phyloP scores from a whole-genome alignment of 2,113 vertebrate species.

The Macquaria australasica region DNA sequence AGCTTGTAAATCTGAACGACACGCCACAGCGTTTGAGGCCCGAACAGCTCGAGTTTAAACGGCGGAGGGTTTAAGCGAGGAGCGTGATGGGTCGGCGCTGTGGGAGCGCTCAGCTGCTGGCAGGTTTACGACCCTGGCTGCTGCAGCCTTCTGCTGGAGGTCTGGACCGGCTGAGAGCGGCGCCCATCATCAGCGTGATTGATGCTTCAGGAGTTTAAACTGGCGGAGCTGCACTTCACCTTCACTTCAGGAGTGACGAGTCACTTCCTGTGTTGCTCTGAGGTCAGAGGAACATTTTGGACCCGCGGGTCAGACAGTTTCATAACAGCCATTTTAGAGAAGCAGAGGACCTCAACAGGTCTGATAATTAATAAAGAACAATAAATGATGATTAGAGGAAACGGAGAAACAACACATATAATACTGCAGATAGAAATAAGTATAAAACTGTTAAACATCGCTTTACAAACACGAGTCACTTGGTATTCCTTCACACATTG shows the following conservation, averaged over 20 bases:
- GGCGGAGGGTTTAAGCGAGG: background rate
- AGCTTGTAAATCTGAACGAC: constrained; percentile 45
- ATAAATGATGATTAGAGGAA: too few relatives aligned
- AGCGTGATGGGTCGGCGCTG: background rate
- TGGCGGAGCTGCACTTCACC: constrained; percentile 2
- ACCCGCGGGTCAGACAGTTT: background rate
- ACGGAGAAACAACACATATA: too few relatives aligned
- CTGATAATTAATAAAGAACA: too few relatives aligned
- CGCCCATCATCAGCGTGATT: background rate
- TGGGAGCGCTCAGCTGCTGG: constrained; percentile 22
- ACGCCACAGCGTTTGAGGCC: background rate
- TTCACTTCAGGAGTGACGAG: background rate
- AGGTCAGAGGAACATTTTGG: background rate
- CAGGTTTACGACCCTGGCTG: constrained; percentile 46
- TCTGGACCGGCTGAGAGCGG: background rate
- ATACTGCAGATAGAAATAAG: too few relatives aligned
- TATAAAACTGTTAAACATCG: background rate
- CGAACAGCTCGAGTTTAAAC: background rate
- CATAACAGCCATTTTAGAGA: too few relatives aligned
- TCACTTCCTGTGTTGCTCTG: constrained; percentile 17
- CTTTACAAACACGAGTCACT: background rate
- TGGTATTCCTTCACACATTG: background rate
- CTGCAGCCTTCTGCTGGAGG: constrained; percentile 43
- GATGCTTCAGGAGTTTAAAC: constrained; percentile 23
- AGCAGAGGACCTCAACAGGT: too few relatives aligned